These are phyloP conservation scores for Mechanitis messenoides DNA, from an alignment of 2,888 invertebrate species.

Conservation along the genomic window DNA sequence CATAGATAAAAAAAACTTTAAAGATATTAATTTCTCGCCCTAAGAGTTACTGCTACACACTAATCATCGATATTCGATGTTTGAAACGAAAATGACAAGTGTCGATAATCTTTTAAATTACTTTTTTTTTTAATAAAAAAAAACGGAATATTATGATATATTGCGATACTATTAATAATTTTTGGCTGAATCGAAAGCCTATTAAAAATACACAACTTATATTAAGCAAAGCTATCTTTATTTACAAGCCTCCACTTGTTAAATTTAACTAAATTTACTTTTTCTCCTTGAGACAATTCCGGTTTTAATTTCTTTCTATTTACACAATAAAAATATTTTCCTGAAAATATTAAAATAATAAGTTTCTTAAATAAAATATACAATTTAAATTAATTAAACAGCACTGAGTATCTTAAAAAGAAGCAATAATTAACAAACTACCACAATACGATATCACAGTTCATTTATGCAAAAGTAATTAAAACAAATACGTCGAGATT, in stretches of 20 bases:
- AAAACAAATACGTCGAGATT: slow-evolving; percentile 39
- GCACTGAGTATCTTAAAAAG: slow-evolving; percentile 46
- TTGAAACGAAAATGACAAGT: slow-evolving; percentile 35
- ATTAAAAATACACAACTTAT: slow-evolving; percentile 5
- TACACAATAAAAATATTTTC: slow-evolving; percentile 50
- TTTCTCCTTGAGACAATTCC: slow-evolving; percentile 61
- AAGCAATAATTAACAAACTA: slow-evolving; percentile 68
- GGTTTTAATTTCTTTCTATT: slow-evolving; percentile 57
- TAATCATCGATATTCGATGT: slow-evolving; percentile 39
- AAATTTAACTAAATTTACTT: slow-evolving; percentile 40
- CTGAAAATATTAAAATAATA: slow-evolving; percentile 32
- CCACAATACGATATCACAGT: slow-evolving; percentile 74
- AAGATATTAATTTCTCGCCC: slow-evolving; percentile 7
- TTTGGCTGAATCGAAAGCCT: neutral
- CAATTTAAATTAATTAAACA: slow-evolving; percentile 34
- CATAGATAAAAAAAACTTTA: slow-evolving; percentile 18
- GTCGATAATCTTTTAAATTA: slow-evolving; percentile 12
- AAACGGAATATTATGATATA: too few species aligned
- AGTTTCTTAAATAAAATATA: slow-evolving; percentile 34
- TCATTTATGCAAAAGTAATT: slow-evolving; percentile 72
- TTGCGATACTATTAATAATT: too few species aligned
- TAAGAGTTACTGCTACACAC: slow-evolving; percentile 15
- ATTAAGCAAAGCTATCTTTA: slow-evolving; percentile 47
- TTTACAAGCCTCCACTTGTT: slow-evolving; percentile 61
- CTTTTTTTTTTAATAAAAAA: too few species aligned